phyloP scores from a whole-genome alignment of 2,888 invertebrate species.

The Drosophila prostipennis region DNA sequence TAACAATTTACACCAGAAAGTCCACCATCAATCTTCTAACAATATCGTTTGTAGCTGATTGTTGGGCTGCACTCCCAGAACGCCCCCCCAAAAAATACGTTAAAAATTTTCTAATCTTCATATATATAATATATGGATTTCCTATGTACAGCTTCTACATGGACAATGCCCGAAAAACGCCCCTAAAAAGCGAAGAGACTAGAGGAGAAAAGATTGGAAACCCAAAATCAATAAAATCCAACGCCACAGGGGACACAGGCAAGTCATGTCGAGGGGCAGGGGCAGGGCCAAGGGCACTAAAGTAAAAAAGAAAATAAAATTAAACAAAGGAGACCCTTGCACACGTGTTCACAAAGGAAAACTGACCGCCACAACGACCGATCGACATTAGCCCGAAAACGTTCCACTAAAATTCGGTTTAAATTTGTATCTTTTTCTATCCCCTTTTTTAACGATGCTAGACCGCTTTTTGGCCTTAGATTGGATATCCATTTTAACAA shows the following conservation, averaged over 20 bases:
- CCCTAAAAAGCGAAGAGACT: slow-evolving; percentile 33
- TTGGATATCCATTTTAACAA: slow-evolving; percentile 37
- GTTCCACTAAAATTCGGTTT: slow-evolving; percentile 54
- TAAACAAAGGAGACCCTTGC: slow-evolving; percentile 51
- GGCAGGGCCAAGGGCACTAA: slow-evolving; percentile 49
- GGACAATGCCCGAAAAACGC: slow-evolving; percentile 28
- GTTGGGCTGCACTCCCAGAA: slow-evolving; percentile 33
- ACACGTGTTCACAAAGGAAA: slow-evolving; percentile 77
- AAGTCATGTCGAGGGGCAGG: slow-evolving; percentile 28
- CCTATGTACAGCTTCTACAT: slow-evolving; percentile 28
- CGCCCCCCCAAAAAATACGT: slow-evolving; percentile 39
- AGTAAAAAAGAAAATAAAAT: slow-evolving; percentile 34
- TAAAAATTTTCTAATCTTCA: slow-evolving; percentile 27
- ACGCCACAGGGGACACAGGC: slow-evolving; percentile 68
- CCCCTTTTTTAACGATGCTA: slow-evolving; percentile 32
- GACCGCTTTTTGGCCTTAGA: slow-evolving; percentile 38
- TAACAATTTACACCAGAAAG: slow-evolving; percentile 70
- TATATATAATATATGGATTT: slow-evolving; percentile 17
- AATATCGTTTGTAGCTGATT: slow-evolving; percentile 39
- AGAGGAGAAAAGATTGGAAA: slow-evolving; percentile 51
- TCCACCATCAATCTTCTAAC: slow-evolving; percentile 53
- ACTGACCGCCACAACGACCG: slow-evolving; percentile 56
- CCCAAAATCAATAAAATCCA: slow-evolving; percentile 74
- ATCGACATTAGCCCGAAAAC: slow-evolving; percentile 47
- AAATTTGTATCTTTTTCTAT: slow-evolving; percentile 50